phyloP scores from a whole-genome alignment of 1,140 invertebrate species.

The Drosophila tristis region DNA sequence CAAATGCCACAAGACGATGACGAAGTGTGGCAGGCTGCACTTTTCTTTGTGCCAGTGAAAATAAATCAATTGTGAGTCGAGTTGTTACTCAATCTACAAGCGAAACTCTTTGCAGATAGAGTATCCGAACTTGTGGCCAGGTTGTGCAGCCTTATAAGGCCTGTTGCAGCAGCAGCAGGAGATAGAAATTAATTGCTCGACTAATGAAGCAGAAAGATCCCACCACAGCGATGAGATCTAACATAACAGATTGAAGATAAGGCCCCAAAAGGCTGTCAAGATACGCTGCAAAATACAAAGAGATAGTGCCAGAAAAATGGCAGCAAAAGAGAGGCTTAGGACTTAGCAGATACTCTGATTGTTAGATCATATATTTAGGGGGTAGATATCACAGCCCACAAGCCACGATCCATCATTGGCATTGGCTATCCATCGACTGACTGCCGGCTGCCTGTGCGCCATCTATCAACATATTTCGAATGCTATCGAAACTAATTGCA shows the following conservation, averaged over 20 bases:
- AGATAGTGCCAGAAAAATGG: no score
- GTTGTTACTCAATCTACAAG: constrained; percentile 75
- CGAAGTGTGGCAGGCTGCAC: constrained; percentile 69
- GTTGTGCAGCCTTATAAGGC: constrained; percentile 54
- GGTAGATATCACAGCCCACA: not conserved
- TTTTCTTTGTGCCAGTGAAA: constrained; percentile 75
- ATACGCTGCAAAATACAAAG: constrained; percentile 15
- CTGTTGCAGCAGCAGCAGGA: not conserved
- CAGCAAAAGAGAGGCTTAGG: no score
- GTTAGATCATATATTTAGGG: no score
- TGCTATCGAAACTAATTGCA: constrained; percentile 56
- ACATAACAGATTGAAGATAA: constrained; percentile 58
- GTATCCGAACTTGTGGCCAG: not conserved
- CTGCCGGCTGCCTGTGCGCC: constrained; percentile 17
- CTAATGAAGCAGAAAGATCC: constrained; percentile 61
- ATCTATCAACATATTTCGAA: constrained; percentile 55
- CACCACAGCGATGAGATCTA: constrained; percentile 42
- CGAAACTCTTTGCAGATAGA: constrained; percentile 19
- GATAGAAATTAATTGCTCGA: constrained; percentile 71
- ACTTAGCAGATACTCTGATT: no score
- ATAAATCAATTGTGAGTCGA: constrained; percentile 75
- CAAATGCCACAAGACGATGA: constrained; percentile 74
- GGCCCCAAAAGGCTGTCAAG: constrained; percentile 48
- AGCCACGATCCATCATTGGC: constrained; percentile 30
- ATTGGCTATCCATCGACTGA: constrained; percentile 18